Base-by-base conservation (phyloP, 2,113 vertebrate species). In the Colius striatus region DNA sequence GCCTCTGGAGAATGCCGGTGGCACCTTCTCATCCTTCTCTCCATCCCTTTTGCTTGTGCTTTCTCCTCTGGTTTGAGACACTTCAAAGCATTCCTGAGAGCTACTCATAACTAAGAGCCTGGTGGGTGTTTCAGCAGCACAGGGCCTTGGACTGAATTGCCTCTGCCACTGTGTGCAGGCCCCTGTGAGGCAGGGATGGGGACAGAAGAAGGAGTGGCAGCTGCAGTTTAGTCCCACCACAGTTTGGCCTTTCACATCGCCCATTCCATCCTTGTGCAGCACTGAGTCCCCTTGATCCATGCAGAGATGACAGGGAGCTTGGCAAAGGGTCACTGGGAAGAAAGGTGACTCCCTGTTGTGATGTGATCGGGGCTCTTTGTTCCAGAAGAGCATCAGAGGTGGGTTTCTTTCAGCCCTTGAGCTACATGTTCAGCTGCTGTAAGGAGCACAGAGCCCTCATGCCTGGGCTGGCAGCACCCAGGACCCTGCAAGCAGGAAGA, bases 31-130 rank as follows among this genome's bases (percentile, higher is more conserved):
- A 0, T 27, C 62, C 48, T 29, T 57, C 60, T 47, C 17, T 26
- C 84, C 22, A 0, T 51, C 63, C 15, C 43, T 43, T 32, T 76
- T 15, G 19, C 21, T 60, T 2, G 1, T 50, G 80, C 51, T 79
- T 91, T 73, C 54, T 78, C 30, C 76, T 87, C 50, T 70, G 36
- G 6, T 66, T 78, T n/a, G 87, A 94, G 78, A 75, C 93, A 81
- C 92, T 94, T 95, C 93, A 96, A 92, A 95, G 95, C 91, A 92
- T 97, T 92, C 94, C 92, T 91, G 78, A 58, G 78, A 76, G 82
- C 94, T 73, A 84, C 84, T 73, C 1, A 2, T 50, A 63, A 19
- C 71, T 41, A 45, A 4, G 90, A 67, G 73, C 70, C 32, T 25
- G 78, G 29, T 36, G 84, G 74, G 70, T 51, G 63, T 84, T 80